Conservation (phyloP, 1,140 invertebrate genomes). For the Cephus cinctus region DNA sequence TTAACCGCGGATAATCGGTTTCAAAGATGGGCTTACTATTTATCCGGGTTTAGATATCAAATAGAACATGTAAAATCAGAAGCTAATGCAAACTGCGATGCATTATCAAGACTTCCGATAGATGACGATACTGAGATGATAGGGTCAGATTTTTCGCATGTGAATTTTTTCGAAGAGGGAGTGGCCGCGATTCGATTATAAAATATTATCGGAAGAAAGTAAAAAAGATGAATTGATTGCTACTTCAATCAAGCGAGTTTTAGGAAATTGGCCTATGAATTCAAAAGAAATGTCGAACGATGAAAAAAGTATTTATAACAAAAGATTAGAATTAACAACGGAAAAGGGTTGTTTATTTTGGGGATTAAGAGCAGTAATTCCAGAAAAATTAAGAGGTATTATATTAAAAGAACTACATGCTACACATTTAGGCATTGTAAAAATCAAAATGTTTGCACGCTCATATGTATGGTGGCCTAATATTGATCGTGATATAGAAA, state of each 20-base stretch:
- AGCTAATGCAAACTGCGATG: neutral
- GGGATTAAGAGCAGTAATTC: conserved; percentile 36
- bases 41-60: neutral
- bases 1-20: neutral
- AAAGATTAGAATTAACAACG: neutral
- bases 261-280: neutral
- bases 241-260: neutral
- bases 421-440: conserved; percentile 44
- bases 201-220: neutral
- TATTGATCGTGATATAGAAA: conserved; percentile 46
- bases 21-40: neutral
- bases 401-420: conserved; percentile 40
- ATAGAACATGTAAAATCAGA: neutral
- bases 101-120: neutral
- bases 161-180: neutral
- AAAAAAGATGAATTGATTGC: neutral
- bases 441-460: conserved; percentile 46
- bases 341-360: conserved; percentile 21
- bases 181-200: neutral
- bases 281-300: neutral
- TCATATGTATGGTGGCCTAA: conserved; percentile 48
- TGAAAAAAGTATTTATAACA: neutral
- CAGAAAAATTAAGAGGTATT: conserved; percentile 13
- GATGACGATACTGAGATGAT: neutral
- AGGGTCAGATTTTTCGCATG: neutral